A percentile compares a stretch with the other conserved stretches of the same genome.
These are phyloP conservation scores for Zingel zingel DNA, from an alignment of 2,113 vertebrate species.

Conservation along the genomic window DNA sequence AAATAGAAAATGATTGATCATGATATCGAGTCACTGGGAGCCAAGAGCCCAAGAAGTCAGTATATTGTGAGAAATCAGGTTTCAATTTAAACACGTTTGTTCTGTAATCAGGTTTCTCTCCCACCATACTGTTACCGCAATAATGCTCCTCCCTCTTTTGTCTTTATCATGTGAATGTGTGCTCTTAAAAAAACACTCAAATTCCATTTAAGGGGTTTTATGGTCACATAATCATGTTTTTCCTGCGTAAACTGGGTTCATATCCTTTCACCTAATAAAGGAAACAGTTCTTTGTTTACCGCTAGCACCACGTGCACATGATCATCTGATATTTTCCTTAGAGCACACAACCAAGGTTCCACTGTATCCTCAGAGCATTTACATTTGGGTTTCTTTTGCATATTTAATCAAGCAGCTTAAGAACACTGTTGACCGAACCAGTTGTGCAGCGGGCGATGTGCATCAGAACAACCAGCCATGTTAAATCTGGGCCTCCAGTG, in stretches of 20 bases:
- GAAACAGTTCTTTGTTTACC: neutral
- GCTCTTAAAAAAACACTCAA: neutral
- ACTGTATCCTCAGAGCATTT: neutral
- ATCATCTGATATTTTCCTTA: neutral
- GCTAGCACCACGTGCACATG: neutral
- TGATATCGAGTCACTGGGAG: neutral
- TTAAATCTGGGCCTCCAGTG: neutral
- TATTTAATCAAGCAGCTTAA: neutral
- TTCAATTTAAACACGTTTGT: neutral
- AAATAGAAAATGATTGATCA: too few species aligned
- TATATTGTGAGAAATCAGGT: neutral
- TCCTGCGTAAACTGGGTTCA: neutral
- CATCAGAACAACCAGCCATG: neutral
- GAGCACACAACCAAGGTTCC: neutral
- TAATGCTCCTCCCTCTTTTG: slow-evolving; percentile 10
- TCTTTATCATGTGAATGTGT: slow-evolving; percentile 27
- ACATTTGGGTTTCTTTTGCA: slow-evolving; percentile 11
- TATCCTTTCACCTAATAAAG: too few species aligned
- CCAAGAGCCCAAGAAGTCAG: neutral
- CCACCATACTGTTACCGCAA: neutral
- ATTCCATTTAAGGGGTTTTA: neutral
- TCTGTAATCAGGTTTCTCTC: neutral
- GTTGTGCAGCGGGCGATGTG: neutral
- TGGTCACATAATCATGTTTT: neutral
- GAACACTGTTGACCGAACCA: neutral